Percentiles rank a stretch among this genome's conserved stretches.
Evolutionary conservation across 1,140 invertebrate species (phyloP).

Genomic region (Trypoxylus dichotomus): DNA sequence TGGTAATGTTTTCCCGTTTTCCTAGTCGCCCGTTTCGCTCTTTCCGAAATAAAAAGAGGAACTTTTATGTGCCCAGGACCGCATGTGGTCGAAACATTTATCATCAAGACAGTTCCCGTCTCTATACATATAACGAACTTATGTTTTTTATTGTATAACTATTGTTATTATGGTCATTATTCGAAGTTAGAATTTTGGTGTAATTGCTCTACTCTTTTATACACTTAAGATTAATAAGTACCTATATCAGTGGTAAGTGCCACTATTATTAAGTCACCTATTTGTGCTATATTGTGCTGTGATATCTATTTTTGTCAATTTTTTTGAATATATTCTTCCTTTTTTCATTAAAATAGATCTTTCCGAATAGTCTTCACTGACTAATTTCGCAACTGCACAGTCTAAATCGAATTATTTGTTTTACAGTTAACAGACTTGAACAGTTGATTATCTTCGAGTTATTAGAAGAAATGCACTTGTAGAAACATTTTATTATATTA

Average conservation of each 20-base stretch:
- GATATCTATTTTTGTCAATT: no score
- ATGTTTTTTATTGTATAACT: conserved; percentile 23
- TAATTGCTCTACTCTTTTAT: background rate
- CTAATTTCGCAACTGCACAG: no score
- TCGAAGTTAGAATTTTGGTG: background rate
- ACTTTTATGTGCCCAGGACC: conserved; percentile 46
- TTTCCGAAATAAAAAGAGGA: conserved; percentile 39
- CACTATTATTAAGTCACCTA: no score
- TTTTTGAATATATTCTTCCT: no score
- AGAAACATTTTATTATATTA: no score
- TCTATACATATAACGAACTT: conserved; percentile 11
- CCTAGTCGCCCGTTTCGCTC: conserved; percentile 41
- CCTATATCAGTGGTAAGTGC: background rate
- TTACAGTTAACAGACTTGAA: no score
- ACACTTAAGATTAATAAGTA: background rate
- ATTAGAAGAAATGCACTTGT: no score
- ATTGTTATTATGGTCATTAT: background rate
- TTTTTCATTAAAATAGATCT: no score
- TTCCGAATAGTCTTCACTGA: no score
- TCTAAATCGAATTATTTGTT: no score
- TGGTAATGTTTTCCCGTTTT: conserved; percentile 52
- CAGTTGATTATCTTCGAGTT: no score
- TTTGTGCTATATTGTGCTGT: no score
- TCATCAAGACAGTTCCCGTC: conserved; percentile 39
- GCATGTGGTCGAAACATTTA: conserved; percentile 48